A percentile compares a stretch with the other conserved stretches of the same genome.
Evolutionary conservation across 64 coral and sea anemone species (phyloP).

Genomic region (Pocillopora damicornis): DNA sequence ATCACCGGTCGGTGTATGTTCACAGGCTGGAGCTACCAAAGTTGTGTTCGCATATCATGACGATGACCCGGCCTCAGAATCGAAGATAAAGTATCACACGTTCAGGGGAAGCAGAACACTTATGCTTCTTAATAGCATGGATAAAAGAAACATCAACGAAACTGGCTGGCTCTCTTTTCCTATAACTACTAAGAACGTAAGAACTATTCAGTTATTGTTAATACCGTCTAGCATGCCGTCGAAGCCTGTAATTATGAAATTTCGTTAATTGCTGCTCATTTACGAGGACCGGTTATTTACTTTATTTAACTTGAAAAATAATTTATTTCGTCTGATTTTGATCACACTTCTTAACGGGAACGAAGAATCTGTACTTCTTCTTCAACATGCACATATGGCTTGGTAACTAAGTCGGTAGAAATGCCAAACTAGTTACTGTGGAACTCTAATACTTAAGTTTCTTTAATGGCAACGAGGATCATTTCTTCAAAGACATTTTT

Average conservation of each 20-base stretch:
- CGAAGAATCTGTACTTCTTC: background rate
- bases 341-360: background rate
- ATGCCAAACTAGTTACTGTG: too few relatives aligned
- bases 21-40: background rate
- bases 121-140: background rate
- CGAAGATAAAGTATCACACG: background rate
- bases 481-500: too few relatives aligned
- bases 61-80: background rate
- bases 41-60: conserved; percentile 20
- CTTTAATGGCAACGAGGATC: too few relatives aligned
- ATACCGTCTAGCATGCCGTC: too few relatives aligned
- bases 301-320: too few relatives aligned
- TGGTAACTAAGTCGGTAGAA: too few relatives aligned
- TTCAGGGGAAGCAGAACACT: background rate
- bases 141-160: conserved; percentile 2
- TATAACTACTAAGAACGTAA: background rate
- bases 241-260: too few relatives aligned
- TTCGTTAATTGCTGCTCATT: too few relatives aligned
- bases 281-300: too few relatives aligned
- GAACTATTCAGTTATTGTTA: background rate
- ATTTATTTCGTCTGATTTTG: too few relatives aligned
- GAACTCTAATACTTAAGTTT: too few relatives aligned
- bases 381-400: too few relatives aligned
- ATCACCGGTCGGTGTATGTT: background rate
- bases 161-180: background rate